Conservation (phyloP, 1,140 invertebrate genomes). For the Pseudobourletiella spinata region DNA sequence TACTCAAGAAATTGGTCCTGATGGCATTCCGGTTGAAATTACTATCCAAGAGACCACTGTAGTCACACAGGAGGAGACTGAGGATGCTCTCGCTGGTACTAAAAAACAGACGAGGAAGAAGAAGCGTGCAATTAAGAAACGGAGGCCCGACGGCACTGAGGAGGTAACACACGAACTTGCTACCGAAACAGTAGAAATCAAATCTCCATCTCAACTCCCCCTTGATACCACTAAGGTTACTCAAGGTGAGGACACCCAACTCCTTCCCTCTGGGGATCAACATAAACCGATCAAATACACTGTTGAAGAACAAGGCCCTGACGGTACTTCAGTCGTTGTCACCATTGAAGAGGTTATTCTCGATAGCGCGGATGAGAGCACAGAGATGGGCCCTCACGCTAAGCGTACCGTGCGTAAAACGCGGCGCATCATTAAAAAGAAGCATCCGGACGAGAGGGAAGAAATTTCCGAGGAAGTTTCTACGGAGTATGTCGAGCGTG, state of each 20-base stretch:
- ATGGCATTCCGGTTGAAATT: background rate
- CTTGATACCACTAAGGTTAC: background rate
- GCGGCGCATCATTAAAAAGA: background rate
- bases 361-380: background rate
- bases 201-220: too few relatives aligned
- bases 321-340: background rate
- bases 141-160: too few relatives aligned
- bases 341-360: background rate
- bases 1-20: background rate
- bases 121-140: background rate
- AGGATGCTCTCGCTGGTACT: background rate
- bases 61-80: background rate
- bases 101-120: background rate
- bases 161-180: too few relatives aligned
- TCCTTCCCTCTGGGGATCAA: background rate
- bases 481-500: too few relatives aligned
- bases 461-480: background rate
- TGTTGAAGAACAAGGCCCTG: background rate
- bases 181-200: too few relatives aligned
- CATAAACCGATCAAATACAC: background rate
- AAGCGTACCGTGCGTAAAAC: background rate
- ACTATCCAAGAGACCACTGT: background rate
- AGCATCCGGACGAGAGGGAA: background rate
- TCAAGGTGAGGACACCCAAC: background rate
- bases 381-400: background rate